Evolutionary conservation across 2,113 vertebrate genomes (phyloP).

Genomic region (Benitochromis conjunctus): DNA sequence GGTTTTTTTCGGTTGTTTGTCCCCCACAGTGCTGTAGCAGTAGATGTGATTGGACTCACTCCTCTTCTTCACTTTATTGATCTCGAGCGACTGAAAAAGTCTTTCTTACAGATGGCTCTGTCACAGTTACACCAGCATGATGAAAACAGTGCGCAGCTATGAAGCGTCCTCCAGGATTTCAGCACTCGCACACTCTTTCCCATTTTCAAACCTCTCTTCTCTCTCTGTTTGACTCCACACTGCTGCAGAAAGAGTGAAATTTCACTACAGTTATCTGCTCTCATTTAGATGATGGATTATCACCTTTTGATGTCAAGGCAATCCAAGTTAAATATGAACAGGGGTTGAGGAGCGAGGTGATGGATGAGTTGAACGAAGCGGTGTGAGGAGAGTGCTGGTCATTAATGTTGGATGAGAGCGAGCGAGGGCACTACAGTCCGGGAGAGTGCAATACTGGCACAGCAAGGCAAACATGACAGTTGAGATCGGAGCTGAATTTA

Average conservation of each 20-base stretch:
- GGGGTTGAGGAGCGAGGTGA: slow-evolving; percentile 1
- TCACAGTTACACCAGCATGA: neutral
- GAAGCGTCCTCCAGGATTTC: neutral
- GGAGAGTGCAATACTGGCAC: neutral
- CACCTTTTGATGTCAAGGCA: slow-evolving; percentile 11
- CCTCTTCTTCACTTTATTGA: slow-evolving; percentile 25
- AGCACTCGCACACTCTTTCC: neutral
- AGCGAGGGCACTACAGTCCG: neutral
- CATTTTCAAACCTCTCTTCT: neutral
- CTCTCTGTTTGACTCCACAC: neutral
- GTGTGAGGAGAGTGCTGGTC: neutral
- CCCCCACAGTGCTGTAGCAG: neutral
- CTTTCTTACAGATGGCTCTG: neutral
- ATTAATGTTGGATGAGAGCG: slow-evolving; percentile 29
- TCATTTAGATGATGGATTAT: slow-evolving; percentile 49
- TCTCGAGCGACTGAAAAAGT: slow-evolving; percentile 19
- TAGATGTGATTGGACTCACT: slow-evolving; percentile 4
- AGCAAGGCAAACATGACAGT: neutral
- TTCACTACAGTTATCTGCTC: slow-evolving; percentile 36
- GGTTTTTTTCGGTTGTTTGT: slow-evolving; percentile 1
- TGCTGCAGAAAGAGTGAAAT: slow-evolving; percentile 16
- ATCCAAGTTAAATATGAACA: neutral
- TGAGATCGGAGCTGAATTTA: slow-evolving; percentile 1
- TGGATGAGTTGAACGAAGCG: slow-evolving; percentile 15
- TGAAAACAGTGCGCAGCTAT: neutral